phyloP scores from a whole-genome alignment of 2,113 vertebrate species.

The Mungos mungo region DNA sequence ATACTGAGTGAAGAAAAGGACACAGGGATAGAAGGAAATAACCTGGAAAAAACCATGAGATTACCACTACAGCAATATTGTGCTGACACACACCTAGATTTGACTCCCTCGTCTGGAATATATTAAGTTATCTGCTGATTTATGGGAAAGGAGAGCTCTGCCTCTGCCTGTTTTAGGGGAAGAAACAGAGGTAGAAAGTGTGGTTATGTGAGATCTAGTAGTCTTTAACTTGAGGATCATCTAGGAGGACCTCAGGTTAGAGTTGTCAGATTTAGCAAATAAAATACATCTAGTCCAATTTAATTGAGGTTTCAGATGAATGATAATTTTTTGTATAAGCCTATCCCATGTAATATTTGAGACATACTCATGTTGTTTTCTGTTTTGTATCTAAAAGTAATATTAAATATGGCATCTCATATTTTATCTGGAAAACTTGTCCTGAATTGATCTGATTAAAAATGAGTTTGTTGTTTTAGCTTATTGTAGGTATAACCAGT shows the following conservation, averaged over 20 bases:
- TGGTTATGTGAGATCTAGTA: not conserved
- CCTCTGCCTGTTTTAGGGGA: not conserved
- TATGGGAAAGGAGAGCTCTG: not conserved
- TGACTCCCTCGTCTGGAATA: not conserved
- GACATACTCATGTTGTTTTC: not conserved
- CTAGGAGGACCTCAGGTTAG: not conserved
- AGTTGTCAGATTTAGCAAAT: not conserved
- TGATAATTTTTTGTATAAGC: not conserved
- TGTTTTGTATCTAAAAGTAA: not conserved
- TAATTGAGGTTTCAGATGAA: not conserved
- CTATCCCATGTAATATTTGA: not conserved
- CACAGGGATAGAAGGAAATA: not conserved
- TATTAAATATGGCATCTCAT: not conserved
- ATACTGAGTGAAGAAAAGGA: not conserved
- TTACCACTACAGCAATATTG: not conserved
- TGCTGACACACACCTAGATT: not conserved
- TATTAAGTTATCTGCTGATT: not conserved
- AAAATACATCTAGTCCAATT: not conserved
- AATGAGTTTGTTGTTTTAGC: not conserved
- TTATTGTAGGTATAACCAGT: not conserved
- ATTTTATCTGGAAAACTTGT: not conserved
- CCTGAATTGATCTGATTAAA: not conserved
- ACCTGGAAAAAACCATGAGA: not conserved
- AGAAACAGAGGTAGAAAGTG: not conserved
- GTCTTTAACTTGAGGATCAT: not conserved